Percentiles rank a stretch among this genome's conserved stretches.
phyloP scores from a whole-genome alignment of 2,113 vertebrate species.

The Anser cygnoides region DNA sequence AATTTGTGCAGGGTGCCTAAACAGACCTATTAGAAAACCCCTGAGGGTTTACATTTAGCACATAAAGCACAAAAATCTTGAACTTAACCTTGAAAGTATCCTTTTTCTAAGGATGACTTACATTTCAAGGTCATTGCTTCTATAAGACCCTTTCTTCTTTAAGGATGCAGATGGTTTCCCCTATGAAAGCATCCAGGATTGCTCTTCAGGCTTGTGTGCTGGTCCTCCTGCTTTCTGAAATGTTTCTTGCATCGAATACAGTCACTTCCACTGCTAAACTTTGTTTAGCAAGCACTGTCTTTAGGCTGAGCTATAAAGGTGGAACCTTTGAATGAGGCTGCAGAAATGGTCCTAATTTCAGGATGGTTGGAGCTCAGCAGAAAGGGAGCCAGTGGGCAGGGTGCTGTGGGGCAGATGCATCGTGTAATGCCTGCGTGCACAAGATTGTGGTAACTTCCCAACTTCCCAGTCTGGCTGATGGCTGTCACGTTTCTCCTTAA shows the following conservation, averaged over 20 bases:
- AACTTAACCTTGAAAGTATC: neutral
- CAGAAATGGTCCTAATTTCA: neutral
- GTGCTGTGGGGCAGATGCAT: neutral
- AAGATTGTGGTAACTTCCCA: neutral
- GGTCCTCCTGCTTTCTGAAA: neutral
- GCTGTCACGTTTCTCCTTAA: neutral
- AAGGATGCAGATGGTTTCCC: neutral
- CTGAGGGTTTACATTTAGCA: neutral
- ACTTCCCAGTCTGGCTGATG: neutral
- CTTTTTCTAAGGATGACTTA: neutral
- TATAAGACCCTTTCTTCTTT: neutral
- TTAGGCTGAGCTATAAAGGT: neutral
- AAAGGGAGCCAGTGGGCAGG: neutral
- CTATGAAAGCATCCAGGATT: neutral
- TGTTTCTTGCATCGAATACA: neutral
- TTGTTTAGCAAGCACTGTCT: neutral
- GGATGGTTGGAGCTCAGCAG: neutral
- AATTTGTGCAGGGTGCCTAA: neutral
- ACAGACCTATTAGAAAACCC: neutral
- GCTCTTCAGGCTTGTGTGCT: neutral
- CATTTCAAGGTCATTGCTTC: neutral
- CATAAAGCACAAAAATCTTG: neutral
- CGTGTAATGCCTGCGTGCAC: neutral
- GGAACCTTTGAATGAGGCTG: neutral
- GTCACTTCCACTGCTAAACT: neutral